Conservation (phyloP, 2,888 invertebrate genomes). For the Nomada ferruginata region DNA sequence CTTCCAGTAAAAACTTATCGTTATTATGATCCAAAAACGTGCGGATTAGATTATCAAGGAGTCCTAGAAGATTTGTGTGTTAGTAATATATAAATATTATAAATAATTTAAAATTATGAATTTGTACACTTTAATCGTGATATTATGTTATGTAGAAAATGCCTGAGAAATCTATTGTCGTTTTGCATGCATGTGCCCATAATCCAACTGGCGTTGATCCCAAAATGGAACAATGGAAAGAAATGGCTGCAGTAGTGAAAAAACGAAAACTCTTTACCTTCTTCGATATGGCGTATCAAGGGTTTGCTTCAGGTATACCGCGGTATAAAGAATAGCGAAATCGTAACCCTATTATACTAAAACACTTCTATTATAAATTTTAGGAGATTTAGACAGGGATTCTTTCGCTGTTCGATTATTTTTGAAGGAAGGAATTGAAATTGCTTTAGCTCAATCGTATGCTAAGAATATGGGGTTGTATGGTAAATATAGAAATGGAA, state of each 20-base stretch:
- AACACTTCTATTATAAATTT: slow-evolving; percentile 17
- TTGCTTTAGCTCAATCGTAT: slow-evolving; percentile 96
- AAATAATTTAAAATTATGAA: slow-evolving; percentile 1
- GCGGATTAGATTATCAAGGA: slow-evolving; percentile 96
- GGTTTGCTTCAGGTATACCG: slow-evolving; percentile 91
- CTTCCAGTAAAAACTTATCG: slow-evolving; percentile 94
- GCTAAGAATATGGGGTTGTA: slow-evolving; percentile 98
- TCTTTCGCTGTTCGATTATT: slow-evolving; percentile 95
- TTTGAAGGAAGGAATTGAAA: slow-evolving; percentile 93
- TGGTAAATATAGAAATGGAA: slow-evolving; percentile 83
- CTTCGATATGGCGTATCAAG: slow-evolving; percentile 99
- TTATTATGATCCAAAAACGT: slow-evolving; percentile 97
- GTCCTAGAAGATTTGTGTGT: slow-evolving; percentile 94
- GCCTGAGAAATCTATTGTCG: slow-evolving; percentile 94
- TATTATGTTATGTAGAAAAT: slow-evolving; percentile 89
- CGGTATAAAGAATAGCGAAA: slow-evolving; percentile 1
- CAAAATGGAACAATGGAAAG: slow-evolving; percentile 93
- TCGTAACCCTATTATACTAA: not conserved
- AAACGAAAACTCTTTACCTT: slow-evolving; percentile 93
- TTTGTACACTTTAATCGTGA: slow-evolving; percentile 9
- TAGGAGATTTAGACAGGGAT: slow-evolving; percentile 92
- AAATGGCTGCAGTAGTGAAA: slow-evolving; percentile 93
- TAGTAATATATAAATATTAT: slow-evolving; percentile 81
- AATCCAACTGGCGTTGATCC: slow-evolving; percentile 99
- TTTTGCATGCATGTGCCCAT: slow-evolving; percentile 98